Base-by-base conservation (phyloP, 1,140 invertebrate species). In the Drosophila kurseongensis region DNA sequence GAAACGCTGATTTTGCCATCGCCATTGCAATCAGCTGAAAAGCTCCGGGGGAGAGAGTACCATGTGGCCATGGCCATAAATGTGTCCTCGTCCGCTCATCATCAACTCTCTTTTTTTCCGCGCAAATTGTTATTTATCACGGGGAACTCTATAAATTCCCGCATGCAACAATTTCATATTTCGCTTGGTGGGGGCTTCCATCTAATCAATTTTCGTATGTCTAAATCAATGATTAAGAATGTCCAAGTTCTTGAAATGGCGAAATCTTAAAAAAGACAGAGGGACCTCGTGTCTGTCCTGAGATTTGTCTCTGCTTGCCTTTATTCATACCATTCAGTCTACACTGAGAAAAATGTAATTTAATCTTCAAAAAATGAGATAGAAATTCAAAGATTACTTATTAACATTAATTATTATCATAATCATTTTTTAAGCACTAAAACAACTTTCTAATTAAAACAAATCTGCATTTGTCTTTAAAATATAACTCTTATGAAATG, bases 221-320 rank as follows among this genome's bases (percentile, higher is more conserved):
- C 84, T 89, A 89, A 88, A 89, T 89, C 84, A 89, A 88, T 88
- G 83, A 88, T 88, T 83, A 83, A 77, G 84, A 89, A 82, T 82
- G 83, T 88, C 83, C 62, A 38, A 44, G 71, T 59, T 78, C 41
- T 69, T 68, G 50, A 78, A 82, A 82, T 78, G 50, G 65, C 65
- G 5, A 42, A 52, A 54, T 54, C 36, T 32, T 4, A 6, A 32
- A 4, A 8, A n/a, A 13, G 16, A 52, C 5, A 18, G 23, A 16
- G 38, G 38, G 36, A 45, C 48, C 66, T 38, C 23, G 18, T 35
- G 23, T 36, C 48, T 44, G 50, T 2, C 35, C 27, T 2, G 45
- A 10, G 27, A 14, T 62, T 45, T 67, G 63, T 63, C 63, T 27
- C n/a, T 27, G 36, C 23, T 36, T 1, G 42, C 5, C 2, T 55